These are phyloP conservation scores for Leptestheria dahalacensis DNA, from an alignment of 1,140 invertebrate species.

Conservation along the genomic window DNA sequence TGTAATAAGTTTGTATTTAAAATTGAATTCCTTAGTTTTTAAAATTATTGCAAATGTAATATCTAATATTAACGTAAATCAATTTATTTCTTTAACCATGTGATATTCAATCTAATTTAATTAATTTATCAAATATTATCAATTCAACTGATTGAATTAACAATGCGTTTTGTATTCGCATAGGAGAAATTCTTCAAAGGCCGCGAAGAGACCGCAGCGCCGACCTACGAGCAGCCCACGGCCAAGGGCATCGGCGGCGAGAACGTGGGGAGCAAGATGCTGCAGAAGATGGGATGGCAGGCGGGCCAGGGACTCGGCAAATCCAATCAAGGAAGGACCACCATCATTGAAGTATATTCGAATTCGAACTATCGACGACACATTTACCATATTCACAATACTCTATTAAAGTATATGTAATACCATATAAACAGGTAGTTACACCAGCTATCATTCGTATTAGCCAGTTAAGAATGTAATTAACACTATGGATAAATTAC, in stretches of 20 bases:
- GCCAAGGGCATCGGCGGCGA: constrained; percentile 61
- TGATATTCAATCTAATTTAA: too few species aligned
- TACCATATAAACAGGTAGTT: too few species aligned
- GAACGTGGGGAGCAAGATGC: constrained; percentile 78
- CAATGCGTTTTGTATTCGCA: neutral
- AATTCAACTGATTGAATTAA: too few species aligned
- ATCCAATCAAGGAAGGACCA: constrained; percentile 80
- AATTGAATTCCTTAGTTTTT: too few species aligned
- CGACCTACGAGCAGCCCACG: constrained; percentile 44
- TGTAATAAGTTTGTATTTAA: too few species aligned
- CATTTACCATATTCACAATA: neutral
- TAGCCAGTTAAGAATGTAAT: too few species aligned
- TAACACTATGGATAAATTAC: too few species aligned
- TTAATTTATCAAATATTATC: too few species aligned
- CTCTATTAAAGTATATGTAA: neutral
- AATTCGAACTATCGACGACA: neutral
- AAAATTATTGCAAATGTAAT: too few species aligned
- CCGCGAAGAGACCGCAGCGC: constrained; percentile 29
- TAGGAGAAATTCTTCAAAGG: constrained; percentile 2
- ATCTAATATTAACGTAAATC: too few species aligned
- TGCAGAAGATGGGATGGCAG: constrained; percentile 98
- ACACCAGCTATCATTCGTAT: too few species aligned
- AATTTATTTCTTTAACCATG: too few species aligned
- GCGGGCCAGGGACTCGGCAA: constrained; percentile 89
- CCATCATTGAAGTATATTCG: constrained; percentile 61